Conservation (phyloP, 2,113 vertebrate genomes). For the Clarias magur region DNA sequence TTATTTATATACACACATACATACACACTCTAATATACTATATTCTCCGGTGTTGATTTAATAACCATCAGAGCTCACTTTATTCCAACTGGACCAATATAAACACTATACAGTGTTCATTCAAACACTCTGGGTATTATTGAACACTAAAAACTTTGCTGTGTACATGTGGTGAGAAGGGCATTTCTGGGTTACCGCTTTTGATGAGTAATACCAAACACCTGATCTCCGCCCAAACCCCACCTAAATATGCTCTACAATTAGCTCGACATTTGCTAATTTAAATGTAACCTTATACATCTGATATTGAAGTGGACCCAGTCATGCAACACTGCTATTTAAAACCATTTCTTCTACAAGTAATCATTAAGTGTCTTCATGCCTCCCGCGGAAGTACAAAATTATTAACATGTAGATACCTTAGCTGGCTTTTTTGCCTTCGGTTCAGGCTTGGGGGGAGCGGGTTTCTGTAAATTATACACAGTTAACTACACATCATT, state of each 20-base stretch:
- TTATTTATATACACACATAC: too few relatives aligned
- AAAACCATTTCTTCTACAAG: neutral
- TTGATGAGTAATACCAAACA: neutral
- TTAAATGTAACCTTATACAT: neutral
- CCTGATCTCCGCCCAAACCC: neutral
- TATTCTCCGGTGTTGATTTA: too few relatives aligned
- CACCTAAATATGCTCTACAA: neutral
- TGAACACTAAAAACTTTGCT: too few relatives aligned
- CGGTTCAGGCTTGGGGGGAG: slow-evolving; percentile 79
- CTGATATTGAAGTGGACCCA: too few relatives aligned
- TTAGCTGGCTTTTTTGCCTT: slow-evolving; percentile 88
- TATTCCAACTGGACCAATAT: too few relatives aligned
- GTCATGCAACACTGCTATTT: neutral
- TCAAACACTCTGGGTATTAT: too few relatives aligned
- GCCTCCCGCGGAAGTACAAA: neutral
- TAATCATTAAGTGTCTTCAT: neutral
- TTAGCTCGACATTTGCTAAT: neutral
- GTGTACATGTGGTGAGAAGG: neutral
- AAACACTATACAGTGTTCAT: too few relatives aligned
- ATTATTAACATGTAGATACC: slow-evolving; percentile 66
- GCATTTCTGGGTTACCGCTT: neutral
- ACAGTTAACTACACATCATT: neutral
- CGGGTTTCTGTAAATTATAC: slow-evolving; percentile 74
- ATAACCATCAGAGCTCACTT: too few relatives aligned
- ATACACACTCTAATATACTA: too few relatives aligned